Evolutionary conservation across 2,113 vertebrate species (phyloP), one percentile per base, ranked within the genome.

Genomic region (Chionis minor): DNA sequence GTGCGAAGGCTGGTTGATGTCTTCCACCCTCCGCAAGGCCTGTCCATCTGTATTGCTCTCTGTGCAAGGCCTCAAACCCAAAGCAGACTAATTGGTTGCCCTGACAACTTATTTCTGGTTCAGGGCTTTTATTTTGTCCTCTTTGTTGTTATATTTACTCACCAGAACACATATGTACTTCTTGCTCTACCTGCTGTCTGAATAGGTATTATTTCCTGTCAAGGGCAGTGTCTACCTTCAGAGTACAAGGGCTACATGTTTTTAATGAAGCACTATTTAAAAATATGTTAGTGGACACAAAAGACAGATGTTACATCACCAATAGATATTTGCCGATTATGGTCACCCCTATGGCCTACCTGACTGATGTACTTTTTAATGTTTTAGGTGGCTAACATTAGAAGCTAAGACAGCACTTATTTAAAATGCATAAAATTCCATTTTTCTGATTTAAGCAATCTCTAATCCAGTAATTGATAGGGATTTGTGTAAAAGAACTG

Each of bases 41-140:
- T 69, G 22, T 83, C 71, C 56, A 20, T 51, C 33, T 49, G 14
- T 28, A 21, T 2, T 75, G 30, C 35, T 67, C 44, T 65, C 47
- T 79, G 32, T 66, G 19, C 38, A 66, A 72, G 61, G 7, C 51
- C 55, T 88, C 51, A 67, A 86, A 69, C 15, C 38, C 35, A 87
- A 69, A 59, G 69, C 33, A 72, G 77, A 47, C 10, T 56, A 42
- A 71, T 62, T 84, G 38, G 49, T 95, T 92, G 40, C 44, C 77
- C 54, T 91, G 86, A 92, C 12, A 58, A 95, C 86, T 95, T 85
- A 70, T 89, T 95, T 85, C 66, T 94, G 30, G 30, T 52, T 70
- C 63, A 54, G 40, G 47, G 8, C 7, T 35, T 47, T 56, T 51
- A 81, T 81, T 82, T 74, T 86, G 49, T 54, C 54, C 35, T 93